phyloP scores from a whole-genome alignment of 2,888 invertebrate species.

The Plutella xylostella region DNA sequence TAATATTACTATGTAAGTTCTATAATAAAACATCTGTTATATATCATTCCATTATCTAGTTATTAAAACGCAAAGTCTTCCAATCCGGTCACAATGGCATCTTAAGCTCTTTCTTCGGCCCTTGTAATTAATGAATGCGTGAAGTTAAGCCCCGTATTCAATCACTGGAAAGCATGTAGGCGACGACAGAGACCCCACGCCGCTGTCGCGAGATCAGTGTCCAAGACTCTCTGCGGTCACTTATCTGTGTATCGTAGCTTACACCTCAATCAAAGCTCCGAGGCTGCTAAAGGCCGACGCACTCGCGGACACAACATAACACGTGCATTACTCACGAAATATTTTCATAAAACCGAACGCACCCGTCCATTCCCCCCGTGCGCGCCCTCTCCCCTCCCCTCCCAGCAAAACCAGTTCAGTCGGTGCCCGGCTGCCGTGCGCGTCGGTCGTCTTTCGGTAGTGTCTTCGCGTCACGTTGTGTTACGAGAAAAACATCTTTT shows the following conservation, averaged over 20 bases:
- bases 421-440: slow-evolving; percentile 62
- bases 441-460: slow-evolving; percentile 40
- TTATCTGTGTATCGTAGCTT: slow-evolving; percentile 39
- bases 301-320: slow-evolving; percentile 61
- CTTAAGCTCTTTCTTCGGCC: too few relatives aligned
- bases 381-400: slow-evolving; percentile 28
- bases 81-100: too few relatives aligned
- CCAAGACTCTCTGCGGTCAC: slow-evolving; percentile 15
- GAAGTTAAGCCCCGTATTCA: too few relatives aligned
- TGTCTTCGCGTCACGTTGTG: slow-evolving; percentile 40
- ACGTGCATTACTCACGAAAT: slow-evolving; percentile 71
- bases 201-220: too few relatives aligned
- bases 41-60: too few relatives aligned
- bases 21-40: too few relatives aligned
- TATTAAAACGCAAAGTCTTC: too few relatives aligned
- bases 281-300: slow-evolving; percentile 65
- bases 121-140: too few relatives aligned
- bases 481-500: slow-evolving; percentile 61
- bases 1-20: too few relatives aligned
- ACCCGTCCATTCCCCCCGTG: slow-evolving; percentile 45
- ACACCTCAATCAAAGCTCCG: slow-evolving; percentile 56
- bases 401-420: slow-evolving; percentile 63
- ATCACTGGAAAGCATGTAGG: too few relatives aligned
- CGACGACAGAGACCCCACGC: too few relatives aligned
- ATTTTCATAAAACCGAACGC: slow-evolving; percentile 68